These are phyloP conservation scores for Dysdera silvatica DNA, from an alignment of 1,140 invertebrate species.

Conservation along the genomic window DNA sequence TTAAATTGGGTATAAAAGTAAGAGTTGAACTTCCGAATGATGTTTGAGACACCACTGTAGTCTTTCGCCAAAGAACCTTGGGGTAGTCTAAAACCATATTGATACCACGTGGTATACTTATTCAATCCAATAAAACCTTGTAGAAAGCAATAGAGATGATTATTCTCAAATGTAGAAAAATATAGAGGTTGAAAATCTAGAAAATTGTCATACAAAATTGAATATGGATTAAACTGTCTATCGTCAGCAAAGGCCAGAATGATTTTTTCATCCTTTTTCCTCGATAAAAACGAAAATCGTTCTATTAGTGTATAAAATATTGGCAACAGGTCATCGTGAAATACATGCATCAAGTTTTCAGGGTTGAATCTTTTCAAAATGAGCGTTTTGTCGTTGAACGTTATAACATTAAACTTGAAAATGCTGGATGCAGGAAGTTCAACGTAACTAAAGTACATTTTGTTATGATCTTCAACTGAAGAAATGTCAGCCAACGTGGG, in stretches of 20 bases:
- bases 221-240: slow-evolving; percentile 1
- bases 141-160: slow-evolving; percentile 44
- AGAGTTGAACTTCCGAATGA: slow-evolving; percentile 33
- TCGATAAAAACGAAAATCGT: slow-evolving; percentile 17
- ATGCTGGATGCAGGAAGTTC: slow-evolving; percentile 34
- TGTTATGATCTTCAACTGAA: slow-evolving; percentile 42
- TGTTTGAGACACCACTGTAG: slow-evolving; percentile 10
- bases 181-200: neutral
- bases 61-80: slow-evolving; percentile 44
- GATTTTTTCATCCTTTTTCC: neutral
- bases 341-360: slow-evolving; percentile 53
- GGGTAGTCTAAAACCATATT: slow-evolving; percentile 48
- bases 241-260: slow-evolving; percentile 14
- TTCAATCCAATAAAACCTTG: slow-evolving; percentile 43
- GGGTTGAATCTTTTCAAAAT: slow-evolving; percentile 48
- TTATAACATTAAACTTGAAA: slow-evolving; percentile 17
- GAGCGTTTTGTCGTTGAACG: slow-evolving; percentile 27
- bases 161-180: neutral
- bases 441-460: slow-evolving; percentile 37
- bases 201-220: slow-evolving; percentile 23
- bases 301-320: slow-evolving; percentile 43
- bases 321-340: slow-evolving; percentile 53
- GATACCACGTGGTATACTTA: slow-evolving; percentile 47
- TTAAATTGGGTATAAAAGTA: slow-evolving; percentile 10
- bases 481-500: slow-evolving; percentile 40